A percentile compares a stretch with the other conserved stretches of the same genome.
Evolutionary conservation across 2,888 invertebrate species (phyloP).

Genomic region (Campoletis raptor): DNA sequence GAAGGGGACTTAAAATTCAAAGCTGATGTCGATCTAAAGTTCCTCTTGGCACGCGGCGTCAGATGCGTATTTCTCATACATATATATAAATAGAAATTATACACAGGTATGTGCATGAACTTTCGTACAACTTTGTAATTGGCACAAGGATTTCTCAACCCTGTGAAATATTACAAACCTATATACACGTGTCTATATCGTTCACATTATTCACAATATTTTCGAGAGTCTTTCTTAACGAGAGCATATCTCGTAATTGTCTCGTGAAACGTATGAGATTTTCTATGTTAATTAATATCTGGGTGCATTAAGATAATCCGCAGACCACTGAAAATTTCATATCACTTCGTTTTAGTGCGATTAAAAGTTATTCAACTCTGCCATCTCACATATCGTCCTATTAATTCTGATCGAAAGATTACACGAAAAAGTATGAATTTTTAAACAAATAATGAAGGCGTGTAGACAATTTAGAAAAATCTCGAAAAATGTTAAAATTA

Average conservation of each 20-base stretch:
- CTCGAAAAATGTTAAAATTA: no score
- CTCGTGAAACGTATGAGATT: slow-evolving; percentile 2
- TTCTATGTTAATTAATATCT: not conserved
- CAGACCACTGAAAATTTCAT: not conserved
- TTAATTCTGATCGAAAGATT: not conserved
- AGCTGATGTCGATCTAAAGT: slow-evolving; percentile 64
- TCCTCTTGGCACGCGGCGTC: slow-evolving; percentile 45
- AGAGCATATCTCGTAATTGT: slow-evolving; percentile 8
- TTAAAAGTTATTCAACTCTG: not conserved
- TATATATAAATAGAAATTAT: slow-evolving; percentile 13
- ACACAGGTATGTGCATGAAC: slow-evolving; percentile 18
- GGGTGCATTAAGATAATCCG: not conserved
- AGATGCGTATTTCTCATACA: slow-evolving; percentile 31
- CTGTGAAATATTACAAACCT: slow-evolving; percentile 47
- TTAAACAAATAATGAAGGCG: no score
- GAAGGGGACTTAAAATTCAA: slow-evolving; percentile 59
- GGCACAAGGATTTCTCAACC: slow-evolving; percentile 42
- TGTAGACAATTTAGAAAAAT: no score
- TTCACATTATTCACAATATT: slow-evolving; percentile 23
- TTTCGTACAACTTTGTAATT: slow-evolving; percentile 60
- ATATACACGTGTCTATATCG: slow-evolving; percentile 18
- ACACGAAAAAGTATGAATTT: not conserved
- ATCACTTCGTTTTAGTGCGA: not conserved
- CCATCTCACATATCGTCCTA: not conserved
- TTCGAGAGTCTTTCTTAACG: slow-evolving; percentile 18